These are phyloP conservation scores for Aporrectodea caliginosa DNA, from an alignment of 1,140 invertebrate species.

Conservation along the genomic window DNA sequence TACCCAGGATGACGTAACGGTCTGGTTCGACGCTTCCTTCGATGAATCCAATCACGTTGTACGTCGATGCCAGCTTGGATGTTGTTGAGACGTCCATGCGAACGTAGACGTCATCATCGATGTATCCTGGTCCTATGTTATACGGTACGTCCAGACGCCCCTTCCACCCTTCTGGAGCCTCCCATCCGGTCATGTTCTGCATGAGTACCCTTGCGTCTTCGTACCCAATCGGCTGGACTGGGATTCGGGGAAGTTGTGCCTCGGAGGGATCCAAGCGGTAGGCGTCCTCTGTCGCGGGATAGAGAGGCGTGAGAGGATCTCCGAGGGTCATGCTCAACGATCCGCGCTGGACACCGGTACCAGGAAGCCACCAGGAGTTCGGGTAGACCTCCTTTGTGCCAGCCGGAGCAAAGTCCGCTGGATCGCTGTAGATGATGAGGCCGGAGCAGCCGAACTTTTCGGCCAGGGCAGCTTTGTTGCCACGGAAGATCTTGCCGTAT, in stretches of 20 bases:
- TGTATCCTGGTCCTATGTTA: constrained; percentile 55
- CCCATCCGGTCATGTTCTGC: constrained; percentile 41
- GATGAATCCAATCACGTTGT: constrained; percentile 59
- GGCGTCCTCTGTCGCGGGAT: constrained; percentile 47
- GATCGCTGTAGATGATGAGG: constrained; percentile 59
- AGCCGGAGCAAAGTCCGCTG: constrained; percentile 54
- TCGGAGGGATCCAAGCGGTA: constrained; percentile 27
- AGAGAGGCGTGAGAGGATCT: constrained; percentile 58
- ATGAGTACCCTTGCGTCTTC: constrained; percentile 35
- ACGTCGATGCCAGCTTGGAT: constrained; percentile 42
- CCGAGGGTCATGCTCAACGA: constrained; percentile 51
- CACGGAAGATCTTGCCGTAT: constrained; percentile 59
- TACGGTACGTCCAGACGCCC: constrained; percentile 57
- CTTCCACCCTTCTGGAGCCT: constrained; percentile 54
- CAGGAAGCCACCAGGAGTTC: constrained; percentile 58
- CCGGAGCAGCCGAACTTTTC: constrained; percentile 49
- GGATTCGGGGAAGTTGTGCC: constrained; percentile 41
- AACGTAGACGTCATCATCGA: constrained; percentile 34
- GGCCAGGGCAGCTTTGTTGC: constrained; percentile 55
- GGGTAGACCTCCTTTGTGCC: constrained; percentile 55
- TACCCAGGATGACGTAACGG: constrained; percentile 62
- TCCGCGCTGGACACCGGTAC: constrained; percentile 54
- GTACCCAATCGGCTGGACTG: constrained; percentile 50
- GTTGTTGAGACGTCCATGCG: constrained; percentile 41
- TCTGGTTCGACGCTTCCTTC: constrained; percentile 58